Evolutionary conservation across 2,797 vertebrate species (phyloP).

Genomic region (Sebastes paucispinis): DNA sequence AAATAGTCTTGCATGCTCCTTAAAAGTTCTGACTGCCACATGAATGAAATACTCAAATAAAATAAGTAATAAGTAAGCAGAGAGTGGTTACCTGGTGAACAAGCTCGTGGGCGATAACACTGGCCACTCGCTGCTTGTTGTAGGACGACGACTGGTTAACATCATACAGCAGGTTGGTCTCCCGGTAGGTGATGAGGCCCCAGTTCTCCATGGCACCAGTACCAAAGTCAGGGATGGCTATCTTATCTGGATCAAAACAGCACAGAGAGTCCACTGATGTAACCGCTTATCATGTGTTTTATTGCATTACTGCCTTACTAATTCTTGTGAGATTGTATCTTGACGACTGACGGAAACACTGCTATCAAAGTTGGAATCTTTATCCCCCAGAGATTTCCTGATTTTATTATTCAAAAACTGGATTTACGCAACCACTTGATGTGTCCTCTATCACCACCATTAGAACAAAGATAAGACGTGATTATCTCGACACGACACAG

Average conservation of each 20-base stretch:
- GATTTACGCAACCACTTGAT: too few relatives aligned
- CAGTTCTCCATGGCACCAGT: constrained; percentile 99
- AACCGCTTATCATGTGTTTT: not conserved
- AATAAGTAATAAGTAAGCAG: not conserved
- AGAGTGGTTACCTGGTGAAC: constrained; percentile 91
- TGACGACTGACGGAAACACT: not conserved
- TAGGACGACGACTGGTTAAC: constrained; percentile 85
- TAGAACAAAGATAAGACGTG: too few relatives aligned
- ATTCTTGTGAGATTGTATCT: not conserved
- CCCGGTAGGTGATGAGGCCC: constrained; percentile 96
- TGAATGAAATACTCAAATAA: not conserved
- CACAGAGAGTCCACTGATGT: not conserved
- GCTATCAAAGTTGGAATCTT: not conserved
- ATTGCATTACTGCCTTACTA: not conserved
- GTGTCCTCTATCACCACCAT: too few relatives aligned
- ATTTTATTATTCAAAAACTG: not conserved
- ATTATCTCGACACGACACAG: too few relatives aligned
- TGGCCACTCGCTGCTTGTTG: constrained; percentile 92
- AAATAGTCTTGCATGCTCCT: not conserved
- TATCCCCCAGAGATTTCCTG: not conserved
- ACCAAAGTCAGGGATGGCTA: constrained; percentile 98
- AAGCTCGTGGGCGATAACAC: constrained; percentile 92
- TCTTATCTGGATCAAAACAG: constrained; percentile 86
- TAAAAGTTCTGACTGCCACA: not conserved
- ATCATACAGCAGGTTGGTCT: constrained; percentile 94